Base-by-base conservation (phyloP, 64 coral and sea anemone genomes). In the Cladopsammia gracilis region DNA sequence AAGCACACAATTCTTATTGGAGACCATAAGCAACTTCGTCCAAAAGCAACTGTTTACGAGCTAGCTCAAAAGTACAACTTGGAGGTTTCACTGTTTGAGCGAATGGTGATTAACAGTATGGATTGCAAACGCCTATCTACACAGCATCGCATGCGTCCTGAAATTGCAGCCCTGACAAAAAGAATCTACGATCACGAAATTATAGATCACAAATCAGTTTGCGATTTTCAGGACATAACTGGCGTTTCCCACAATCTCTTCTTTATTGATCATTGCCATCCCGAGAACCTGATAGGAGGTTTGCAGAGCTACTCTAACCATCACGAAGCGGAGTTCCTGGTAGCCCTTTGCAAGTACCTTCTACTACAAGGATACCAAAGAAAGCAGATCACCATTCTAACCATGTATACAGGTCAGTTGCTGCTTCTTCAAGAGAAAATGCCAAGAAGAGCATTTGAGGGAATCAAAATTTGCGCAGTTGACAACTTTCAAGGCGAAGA, bases 401-500 rank as follows among this genome's bases (percentile, higher is more conserved):
- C 96, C 57, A 90, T 94, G 84, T 98, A 98, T 77, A 88, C 67
- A 3, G 96, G 92, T 25, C 96, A 98, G 89, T 74, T 98, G 50
- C 71, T 98, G 9, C 78, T 73, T 51, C 89, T 98, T 52, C 94
- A 98, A 76, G 85, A 83, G 22, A 88, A 91, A 81, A 88, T 98
- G 85, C 89, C 96, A 46, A 57, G 82, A 52, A 25, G 62, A 15
- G 62, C 77, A 24, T 96, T 96, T 68, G 45, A 91, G 14, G 96
- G 85, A n/a, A 18, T 98, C 1, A 79, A 83, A 71, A 89, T 98
- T 3, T 88, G 88, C 9, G 92, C 93, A 23, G 91, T 96, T 9
- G 90, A 96, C 87, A 96, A 93, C 49, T 96, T 93, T 49, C 95
- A 96, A 87, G 95, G 95, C 53, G 91, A 96, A 86, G 95, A 96